Percentiles rank a stretch among this genome's conserved stretches.
Evolutionary conservation across 2,888 invertebrate genomes (phyloP).

Genomic region (Pimpla rufipes): DNA sequence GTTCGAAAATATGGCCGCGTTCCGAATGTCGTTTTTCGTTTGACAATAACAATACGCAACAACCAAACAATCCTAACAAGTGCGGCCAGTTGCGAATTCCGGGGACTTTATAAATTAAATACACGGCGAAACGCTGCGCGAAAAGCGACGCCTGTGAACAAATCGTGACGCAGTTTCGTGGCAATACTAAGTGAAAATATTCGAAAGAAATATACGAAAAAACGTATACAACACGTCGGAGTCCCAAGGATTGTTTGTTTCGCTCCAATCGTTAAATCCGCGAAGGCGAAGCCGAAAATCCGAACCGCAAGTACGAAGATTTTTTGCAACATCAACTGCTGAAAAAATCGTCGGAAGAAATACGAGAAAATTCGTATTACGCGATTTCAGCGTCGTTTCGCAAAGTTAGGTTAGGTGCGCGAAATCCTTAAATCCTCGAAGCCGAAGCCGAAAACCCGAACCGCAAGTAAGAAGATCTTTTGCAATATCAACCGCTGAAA

Average conservation of each 20-base stretch:
- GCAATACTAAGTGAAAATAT: not conserved
- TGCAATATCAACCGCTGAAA: not conserved
- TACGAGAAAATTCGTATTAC: not conserved
- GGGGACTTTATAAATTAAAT: not conserved
- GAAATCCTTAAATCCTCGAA: not conserved
- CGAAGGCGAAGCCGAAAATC: not conserved
- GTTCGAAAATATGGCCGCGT: constrained; percentile 10
- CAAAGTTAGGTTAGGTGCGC: too few species aligned
- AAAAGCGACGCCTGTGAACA: not conserved
- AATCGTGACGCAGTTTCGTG: not conserved
- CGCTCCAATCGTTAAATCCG: not conserved
- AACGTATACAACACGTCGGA: not conserved
- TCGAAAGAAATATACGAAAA: not conserved
- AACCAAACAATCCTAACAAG: not conserved
- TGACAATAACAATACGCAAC: constrained; percentile 24
- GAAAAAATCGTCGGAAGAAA: not conserved
- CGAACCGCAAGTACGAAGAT: not conserved
- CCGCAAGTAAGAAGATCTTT: not conserved
- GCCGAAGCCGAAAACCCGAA: not conserved
- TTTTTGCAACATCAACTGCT: not conserved
- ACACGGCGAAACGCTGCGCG: not conserved
- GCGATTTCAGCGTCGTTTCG: too few species aligned
- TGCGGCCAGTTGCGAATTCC: not conserved
- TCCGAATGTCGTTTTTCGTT: not conserved
- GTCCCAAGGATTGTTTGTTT: not conserved